A percentile compares a stretch with the other conserved stretches of the same genome.
Conservation (phyloP, 2,113 vertebrate species). For the Pedionomus torquatus region DNA sequence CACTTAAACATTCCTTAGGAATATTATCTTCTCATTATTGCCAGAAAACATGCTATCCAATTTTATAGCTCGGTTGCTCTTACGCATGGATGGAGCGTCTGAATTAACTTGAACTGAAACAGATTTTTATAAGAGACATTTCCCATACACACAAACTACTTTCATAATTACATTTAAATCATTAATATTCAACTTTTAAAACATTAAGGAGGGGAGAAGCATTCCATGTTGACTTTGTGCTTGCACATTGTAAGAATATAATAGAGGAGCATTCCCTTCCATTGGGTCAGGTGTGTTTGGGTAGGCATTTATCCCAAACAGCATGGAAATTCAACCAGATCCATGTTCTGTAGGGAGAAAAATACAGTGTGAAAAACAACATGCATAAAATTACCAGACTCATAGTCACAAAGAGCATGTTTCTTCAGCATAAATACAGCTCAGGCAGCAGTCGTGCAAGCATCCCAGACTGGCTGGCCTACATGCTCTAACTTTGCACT, state of each 20-base stretch:
- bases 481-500: accelerated
- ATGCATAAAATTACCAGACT: background rate
- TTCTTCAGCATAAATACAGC: background rate
- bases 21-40: slow-evolving; percentile 78
- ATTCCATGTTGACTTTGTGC: slow-evolving; percentile 42
- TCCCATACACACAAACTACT: background rate
- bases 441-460: background rate
- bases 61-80: slow-evolving; percentile 78
- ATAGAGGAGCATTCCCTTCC: background rate
- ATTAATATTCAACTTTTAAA: slow-evolving; percentile 64
- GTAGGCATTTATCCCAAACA: background rate
- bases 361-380: background rate
- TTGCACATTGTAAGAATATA: background rate
- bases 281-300: background rate
- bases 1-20: slow-evolving; percentile 75
- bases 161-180: slow-evolving; percentile 52
- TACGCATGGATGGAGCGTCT: slow-evolving; percentile 63
- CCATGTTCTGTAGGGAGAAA: background rate
- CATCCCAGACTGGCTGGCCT: background rate
- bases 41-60: slow-evolving; percentile 74
- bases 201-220: background rate
- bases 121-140: slow-evolving; percentile 47
- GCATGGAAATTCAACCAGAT: background rate
- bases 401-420: background rate
- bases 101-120: slow-evolving; percentile 71